phyloP scores from a whole-genome alignment of 2,888 invertebrate species.

The Alentia gelatinosa region DNA sequence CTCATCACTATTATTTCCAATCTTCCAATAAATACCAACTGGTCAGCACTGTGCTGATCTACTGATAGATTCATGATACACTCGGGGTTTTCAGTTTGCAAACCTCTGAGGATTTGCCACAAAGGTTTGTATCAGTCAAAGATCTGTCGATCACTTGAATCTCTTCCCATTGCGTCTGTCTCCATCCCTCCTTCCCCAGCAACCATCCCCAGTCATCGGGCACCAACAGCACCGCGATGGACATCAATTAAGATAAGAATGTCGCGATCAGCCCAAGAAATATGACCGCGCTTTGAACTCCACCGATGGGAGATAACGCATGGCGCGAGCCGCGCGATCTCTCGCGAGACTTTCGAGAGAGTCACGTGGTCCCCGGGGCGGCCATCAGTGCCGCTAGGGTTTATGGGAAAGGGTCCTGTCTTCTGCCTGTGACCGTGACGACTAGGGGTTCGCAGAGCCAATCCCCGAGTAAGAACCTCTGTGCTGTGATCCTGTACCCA shows the following conservation, averaged over 20 bases:
- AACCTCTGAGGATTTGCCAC: neutral
- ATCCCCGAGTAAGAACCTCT: too few species aligned
- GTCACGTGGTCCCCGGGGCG: conserved; percentile 33
- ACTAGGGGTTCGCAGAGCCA: too few species aligned
- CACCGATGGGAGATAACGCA: neutral
- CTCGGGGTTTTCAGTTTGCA: neutral
- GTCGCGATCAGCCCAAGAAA: neutral
- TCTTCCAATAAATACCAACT: neutral
- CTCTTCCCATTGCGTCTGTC: neutral
- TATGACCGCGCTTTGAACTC: conserved; percentile 26
- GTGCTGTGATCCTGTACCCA: too few species aligned
- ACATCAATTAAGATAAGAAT: neutral
- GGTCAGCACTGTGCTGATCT: neutral
- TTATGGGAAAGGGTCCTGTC: neutral
- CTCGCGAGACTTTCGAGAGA: neutral
- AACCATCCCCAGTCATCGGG: neutral
- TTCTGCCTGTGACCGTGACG: neutral
- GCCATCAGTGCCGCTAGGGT: conserved; percentile 45
- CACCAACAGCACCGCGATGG: neutral
- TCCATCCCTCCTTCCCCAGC: neutral
- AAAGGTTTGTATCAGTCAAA: neutral
- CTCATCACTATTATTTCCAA: too few species aligned
- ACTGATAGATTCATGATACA: too few species aligned
- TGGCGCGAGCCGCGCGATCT: neutral
- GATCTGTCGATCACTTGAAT: neutral